Evolutionary conservation across 2,888 invertebrate genomes (phyloP).

Genomic region (Eugnorisma glareosa): DNA sequence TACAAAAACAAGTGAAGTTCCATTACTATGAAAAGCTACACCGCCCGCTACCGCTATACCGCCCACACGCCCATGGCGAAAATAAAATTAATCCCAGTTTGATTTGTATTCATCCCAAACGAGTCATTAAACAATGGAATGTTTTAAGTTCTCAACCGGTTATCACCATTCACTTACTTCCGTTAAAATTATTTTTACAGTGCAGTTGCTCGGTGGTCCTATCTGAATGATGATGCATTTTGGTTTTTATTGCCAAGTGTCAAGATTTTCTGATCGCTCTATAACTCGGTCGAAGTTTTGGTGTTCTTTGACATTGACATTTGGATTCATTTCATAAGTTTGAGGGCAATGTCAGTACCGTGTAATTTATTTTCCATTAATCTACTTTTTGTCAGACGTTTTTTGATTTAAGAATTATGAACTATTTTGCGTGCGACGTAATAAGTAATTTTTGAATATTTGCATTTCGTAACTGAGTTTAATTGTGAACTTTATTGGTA

Average conservation of each 20-base stretch:
- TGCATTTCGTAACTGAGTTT: slow-evolving; percentile 18
- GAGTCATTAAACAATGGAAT: slow-evolving; percentile 5
- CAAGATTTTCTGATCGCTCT: slow-evolving; percentile 20
- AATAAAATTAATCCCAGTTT: background rate
- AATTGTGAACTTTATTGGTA: background rate
- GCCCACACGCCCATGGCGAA: too few relatives aligned
- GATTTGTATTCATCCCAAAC: background rate
- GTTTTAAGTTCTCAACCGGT: background rate
- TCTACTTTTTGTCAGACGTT: slow-evolving; percentile 45
- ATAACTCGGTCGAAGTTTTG: slow-evolving; percentile 31
- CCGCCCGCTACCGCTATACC: too few relatives aligned
- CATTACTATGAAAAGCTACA: background rate
- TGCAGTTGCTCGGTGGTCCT: background rate
- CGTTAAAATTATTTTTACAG: background rate
- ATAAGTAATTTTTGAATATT: slow-evolving; percentile 35
- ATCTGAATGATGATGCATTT: background rate
- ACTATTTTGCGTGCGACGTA: slow-evolving; percentile 21
- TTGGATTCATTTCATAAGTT: slow-evolving; percentile 56
- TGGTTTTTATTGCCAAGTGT: background rate
- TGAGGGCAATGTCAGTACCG: slow-evolving; percentile 59
- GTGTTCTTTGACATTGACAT: slow-evolving; percentile 62
- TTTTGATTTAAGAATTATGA: slow-evolving; percentile 34
- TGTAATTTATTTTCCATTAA: slow-evolving; percentile 63
- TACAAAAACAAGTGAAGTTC: background rate
- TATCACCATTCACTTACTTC: background rate